Percentiles rank a stretch among this genome's conserved stretches.
phyloP scores from a whole-genome alignment of 2,888 invertebrate genomes.

The Rhopalosiphum nymphaeae region DNA sequence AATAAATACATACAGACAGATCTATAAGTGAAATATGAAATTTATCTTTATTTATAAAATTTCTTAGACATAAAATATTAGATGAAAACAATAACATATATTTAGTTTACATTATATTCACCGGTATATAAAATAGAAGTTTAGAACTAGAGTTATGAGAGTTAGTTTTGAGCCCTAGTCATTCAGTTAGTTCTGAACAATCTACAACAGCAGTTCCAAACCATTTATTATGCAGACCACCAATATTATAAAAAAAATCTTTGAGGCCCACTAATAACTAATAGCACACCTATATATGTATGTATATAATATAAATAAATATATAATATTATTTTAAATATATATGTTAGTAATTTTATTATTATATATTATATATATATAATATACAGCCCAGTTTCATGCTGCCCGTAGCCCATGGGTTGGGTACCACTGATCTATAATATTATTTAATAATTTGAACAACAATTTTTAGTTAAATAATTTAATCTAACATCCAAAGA shows the following conservation, averaged over 20 bases:
- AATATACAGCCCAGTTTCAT: too few relatives aligned
- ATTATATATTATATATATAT: too few relatives aligned
- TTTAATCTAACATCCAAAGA: not conserved
- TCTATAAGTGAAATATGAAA: not conserved
- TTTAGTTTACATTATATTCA: not conserved
- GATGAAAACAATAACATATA: not conserved
- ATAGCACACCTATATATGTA: too few relatives aligned
- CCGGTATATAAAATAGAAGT: not conserved
- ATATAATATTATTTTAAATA: too few relatives aligned
- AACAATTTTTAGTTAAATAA: not conserved
- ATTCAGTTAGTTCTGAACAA: not conserved
- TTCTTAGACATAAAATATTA: not conserved
- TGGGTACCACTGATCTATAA: not conserved
- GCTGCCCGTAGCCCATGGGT: too few relatives aligned
- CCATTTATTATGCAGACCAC: too few relatives aligned
- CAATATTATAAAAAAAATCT: too few relatives aligned
- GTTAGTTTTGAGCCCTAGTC: not conserved
- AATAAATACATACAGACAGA: too few relatives aligned
- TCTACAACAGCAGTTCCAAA: not conserved
- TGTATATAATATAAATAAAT: too few relatives aligned
- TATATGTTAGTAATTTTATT: too few relatives aligned
- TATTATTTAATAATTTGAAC: not conserved
- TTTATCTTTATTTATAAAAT: not conserved
- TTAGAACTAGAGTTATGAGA: not conserved
- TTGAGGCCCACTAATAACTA: too few relatives aligned